phyloP scores from a whole-genome alignment of 2,113 vertebrate species.

The Falcunculus frontatus region DNA sequence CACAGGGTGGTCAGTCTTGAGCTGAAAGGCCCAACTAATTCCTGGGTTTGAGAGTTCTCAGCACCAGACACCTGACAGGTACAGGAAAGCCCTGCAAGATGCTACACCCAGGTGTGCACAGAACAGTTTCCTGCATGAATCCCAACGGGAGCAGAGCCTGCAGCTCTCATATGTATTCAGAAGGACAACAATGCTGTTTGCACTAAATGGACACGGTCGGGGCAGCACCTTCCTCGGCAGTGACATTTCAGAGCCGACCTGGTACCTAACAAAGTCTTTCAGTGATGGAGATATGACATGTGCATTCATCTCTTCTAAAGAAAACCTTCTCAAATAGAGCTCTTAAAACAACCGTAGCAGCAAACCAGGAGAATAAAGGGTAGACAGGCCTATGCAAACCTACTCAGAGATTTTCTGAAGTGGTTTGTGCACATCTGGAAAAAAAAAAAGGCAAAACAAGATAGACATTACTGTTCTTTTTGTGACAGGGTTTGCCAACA shows the following conservation, averaged over 20 bases:
- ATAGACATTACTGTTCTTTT: constrained; percentile 10
- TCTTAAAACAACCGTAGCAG: background rate
- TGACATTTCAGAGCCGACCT: background rate
- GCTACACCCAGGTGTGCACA: background rate
- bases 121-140: background rate
- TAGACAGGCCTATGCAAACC: constrained; percentile 6
- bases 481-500: background rate
- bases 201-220: background rate
- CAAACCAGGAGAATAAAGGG: background rate
- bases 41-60: background rate
- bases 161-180: background rate
- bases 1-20: background rate
- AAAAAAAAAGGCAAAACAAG: constrained; percentile 40
- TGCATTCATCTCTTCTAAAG: constrained; percentile 1
- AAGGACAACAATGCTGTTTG: background rate
- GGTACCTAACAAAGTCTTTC: background rate
- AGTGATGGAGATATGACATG: background rate
- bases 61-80: background rate
- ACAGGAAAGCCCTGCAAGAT: background rate
- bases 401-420: constrained; percentile 36
- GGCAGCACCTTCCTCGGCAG: background rate
- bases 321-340: background rate
- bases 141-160: background rate
- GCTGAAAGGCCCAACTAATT: background rate
- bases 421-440: constrained; percentile 2